Base-by-base conservation (phyloP, 2,888 invertebrate genomes). In the Chirona hameri region DNA sequence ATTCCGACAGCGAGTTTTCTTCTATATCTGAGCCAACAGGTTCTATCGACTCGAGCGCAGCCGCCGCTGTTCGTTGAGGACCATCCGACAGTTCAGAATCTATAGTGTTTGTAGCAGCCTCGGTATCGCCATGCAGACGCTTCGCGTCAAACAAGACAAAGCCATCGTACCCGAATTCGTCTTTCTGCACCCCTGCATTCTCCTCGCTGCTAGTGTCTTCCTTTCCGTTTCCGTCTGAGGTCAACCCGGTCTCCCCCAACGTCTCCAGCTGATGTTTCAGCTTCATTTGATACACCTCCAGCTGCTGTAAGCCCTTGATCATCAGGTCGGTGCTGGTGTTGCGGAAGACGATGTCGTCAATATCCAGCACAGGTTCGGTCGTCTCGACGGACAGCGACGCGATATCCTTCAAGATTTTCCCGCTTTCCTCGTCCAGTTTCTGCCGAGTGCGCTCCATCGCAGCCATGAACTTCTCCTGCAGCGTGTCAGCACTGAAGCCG, bases 291-390 rank as follows among this genome's bases (percentile, higher is more conserved):
- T 31, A 14, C 15, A 72, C 72, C 31, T 72, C 72, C 10, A 29
- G 72, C 72, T 31, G 29, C 72, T 72, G 72, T 29, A 72, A 14
- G 31, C 72, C 72, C 31, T 72, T 72, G 72, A 72, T 31, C 72
- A 72, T 72, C 18, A 72, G 31, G 18, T 72, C 72, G 18, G 72
- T 14, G 31, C 72, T 72, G 72, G 72, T 72, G 72, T 72, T 72
- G 72, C 72, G 31, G 72, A 27, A 72, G 18, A 31, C 15, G 14
- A 72, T 7, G 2, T 12, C 72, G 29, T 31, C 72, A 15, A 27
- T 10, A 18, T 72, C 18, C 14, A 27, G 12, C 12, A 1, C 65
- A n/a, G 12, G n/a, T n/a, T 12, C 60, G 21, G 60, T 24, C 60
- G 27, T 5, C 27, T 27, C 65, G n/a, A 1, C 10, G n/a, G 65